Evolutionary conservation across 2,797 vertebrate genomes (phyloP).

Genomic region (Ctenosaura bakeri): DNA sequence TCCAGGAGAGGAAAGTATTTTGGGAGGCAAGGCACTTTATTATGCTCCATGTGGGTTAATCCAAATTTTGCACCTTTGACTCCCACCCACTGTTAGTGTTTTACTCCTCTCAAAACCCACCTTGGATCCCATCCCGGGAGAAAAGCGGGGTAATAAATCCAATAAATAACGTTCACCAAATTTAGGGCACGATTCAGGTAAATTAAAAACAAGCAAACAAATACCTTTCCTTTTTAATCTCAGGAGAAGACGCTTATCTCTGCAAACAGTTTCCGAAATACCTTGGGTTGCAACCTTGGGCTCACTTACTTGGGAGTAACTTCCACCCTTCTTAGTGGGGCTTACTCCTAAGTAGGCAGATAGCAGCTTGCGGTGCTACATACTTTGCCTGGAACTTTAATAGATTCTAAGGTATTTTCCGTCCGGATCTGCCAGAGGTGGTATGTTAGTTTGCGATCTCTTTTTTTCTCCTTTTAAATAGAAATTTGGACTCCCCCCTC

Average conservation of each 20-base stretch:
- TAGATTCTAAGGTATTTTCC: background rate
- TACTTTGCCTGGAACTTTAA: background rate
- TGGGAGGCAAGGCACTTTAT: too few species aligned
- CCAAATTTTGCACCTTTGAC: too few species aligned
- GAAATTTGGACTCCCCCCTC: too few species aligned
- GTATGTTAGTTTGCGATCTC: too few species aligned
- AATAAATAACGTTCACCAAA: background rate
- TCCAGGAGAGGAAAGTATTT: too few species aligned
- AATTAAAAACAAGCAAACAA: background rate
- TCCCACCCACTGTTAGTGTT: too few species aligned
- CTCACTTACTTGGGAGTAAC: background rate
- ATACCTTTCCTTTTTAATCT: too few species aligned
- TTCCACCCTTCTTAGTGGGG: background rate
- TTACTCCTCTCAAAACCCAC: too few species aligned
- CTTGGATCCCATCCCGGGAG: background rate
- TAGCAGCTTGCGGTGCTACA: background rate
- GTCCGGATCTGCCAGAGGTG: background rate
- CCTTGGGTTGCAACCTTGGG: background rate
- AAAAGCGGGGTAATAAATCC: background rate
- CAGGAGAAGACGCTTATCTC: background rate
- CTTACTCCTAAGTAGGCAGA: background rate
- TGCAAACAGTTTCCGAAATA: background rate
- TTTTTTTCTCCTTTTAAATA: too few species aligned
- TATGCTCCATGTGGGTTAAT: too few species aligned
- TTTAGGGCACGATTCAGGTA: background rate